Evolutionary conservation across 1,140 invertebrate genomes (phyloP).

Genomic region (Coboldia fuscipes): DNA sequence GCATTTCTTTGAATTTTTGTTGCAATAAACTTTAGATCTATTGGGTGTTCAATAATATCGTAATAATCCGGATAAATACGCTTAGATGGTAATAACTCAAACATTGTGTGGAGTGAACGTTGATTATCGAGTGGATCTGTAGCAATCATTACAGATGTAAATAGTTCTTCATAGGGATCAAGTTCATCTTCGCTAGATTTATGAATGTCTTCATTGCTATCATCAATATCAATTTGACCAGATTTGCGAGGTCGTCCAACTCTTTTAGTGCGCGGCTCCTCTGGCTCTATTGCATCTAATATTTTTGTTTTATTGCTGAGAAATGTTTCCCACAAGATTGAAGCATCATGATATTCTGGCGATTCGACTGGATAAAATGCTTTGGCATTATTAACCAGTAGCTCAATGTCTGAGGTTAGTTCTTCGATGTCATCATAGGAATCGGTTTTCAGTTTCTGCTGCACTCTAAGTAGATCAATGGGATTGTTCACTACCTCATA

Average conservation of each 20-base stretch:
- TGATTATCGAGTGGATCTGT: slow-evolving; percentile 59
- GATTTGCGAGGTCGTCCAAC: slow-evolving; percentile 12
- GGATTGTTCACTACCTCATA: slow-evolving; percentile 82
- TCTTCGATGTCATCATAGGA: slow-evolving; percentile 82
- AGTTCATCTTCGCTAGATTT: slow-evolving; percentile 51
- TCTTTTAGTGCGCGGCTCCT: slow-evolving; percentile 13
- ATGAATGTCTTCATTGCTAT: slow-evolving; percentile 36
- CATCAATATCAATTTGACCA: slow-evolving; percentile 20
- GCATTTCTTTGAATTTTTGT: slow-evolving; percentile 70
- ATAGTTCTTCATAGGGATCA: slow-evolving; percentile 55
- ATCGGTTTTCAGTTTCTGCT: slow-evolving; percentile 91
- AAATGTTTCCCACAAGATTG: slow-evolving; percentile 75
- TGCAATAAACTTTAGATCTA: slow-evolving; percentile 87
- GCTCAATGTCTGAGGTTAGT: slow-evolving; percentile 63
- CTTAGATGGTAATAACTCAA: slow-evolving; percentile 78
- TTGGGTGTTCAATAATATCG: slow-evolving; percentile 83
- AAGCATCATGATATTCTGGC: slow-evolving; percentile 78
- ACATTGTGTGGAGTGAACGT: slow-evolving; percentile 55
- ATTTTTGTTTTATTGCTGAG: slow-evolving; percentile 27
- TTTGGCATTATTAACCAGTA: slow-evolving; percentile 79
- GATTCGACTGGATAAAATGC: slow-evolving; percentile 77
- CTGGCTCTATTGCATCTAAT: slow-evolving; percentile 21
- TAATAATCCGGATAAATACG: slow-evolving; percentile 93
- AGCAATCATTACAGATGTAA: slow-evolving; percentile 58
- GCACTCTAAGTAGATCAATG: slow-evolving; percentile 75